Evolutionary conservation across 2,888 invertebrate species (phyloP).

Genomic region (Petrolisthes cinctipes): DNA sequence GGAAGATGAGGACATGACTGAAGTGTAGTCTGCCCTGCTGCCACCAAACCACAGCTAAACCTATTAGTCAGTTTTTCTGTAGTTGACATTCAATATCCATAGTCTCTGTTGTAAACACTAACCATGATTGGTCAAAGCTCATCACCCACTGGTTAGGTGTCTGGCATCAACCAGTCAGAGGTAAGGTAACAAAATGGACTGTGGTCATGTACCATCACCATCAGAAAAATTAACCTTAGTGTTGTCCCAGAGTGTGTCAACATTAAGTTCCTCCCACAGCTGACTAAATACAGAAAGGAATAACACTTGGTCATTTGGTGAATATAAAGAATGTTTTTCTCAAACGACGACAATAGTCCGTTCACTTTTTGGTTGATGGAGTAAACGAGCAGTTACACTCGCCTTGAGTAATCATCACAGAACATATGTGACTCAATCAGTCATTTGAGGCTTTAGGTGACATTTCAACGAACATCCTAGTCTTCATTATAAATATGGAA

Average conservation of each 20-base stretch:
- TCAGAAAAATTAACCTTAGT: not conserved
- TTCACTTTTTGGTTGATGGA: slow-evolving; percentile 59
- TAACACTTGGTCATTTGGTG: slow-evolving; percentile 44
- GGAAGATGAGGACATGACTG: slow-evolving; percentile 24
- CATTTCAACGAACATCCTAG: slow-evolving; percentile 36
- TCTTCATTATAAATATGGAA: slow-evolving; percentile 45
- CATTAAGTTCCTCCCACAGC: slow-evolving; percentile 43
- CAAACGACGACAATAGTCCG: slow-evolving; percentile 47
- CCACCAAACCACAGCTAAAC: slow-evolving; percentile 50
- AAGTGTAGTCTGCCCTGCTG: slow-evolving; percentile 44
- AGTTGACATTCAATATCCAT: no score
- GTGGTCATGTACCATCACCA: no score
- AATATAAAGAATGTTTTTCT: slow-evolving; percentile 41
- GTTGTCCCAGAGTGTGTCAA: slow-evolving; percentile 49
- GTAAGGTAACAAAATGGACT: no score
- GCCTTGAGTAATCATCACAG: slow-evolving; percentile 54
- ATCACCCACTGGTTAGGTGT: no score
- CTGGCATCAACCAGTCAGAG: no score
- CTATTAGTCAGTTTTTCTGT: no score
- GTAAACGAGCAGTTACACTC: slow-evolving; percentile 43
- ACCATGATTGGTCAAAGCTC: no score
- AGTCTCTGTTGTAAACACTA: no score
- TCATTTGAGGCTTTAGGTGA: slow-evolving; percentile 42
- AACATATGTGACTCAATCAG: slow-evolving; percentile 45
- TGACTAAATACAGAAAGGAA: slow-evolving; percentile 46